Percentiles rank a stretch among this genome's conserved stretches.
These are phyloP conservation scores for Phoeniculus purpureus DNA, from an alignment of 2,797 vertebrate species.

Conservation along the genomic window DNA sequence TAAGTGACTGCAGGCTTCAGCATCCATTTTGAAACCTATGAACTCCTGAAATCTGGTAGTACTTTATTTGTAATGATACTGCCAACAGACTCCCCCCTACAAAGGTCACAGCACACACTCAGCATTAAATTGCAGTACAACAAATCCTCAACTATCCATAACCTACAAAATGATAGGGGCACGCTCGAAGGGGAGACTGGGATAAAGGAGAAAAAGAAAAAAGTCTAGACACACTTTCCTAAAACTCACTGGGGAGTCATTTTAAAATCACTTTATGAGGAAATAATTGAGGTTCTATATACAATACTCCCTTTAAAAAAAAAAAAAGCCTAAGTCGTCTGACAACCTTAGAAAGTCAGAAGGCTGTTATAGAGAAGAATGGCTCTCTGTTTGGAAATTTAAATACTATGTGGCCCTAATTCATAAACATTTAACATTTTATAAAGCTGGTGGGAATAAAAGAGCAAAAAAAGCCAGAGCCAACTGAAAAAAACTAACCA, in stretches of 20 bases:
- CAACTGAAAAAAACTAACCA: neutral
- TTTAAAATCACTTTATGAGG: constrained; percentile 78
- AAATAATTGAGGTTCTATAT: constrained; percentile 79
- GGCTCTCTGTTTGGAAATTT: constrained; percentile 68
- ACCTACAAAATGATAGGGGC: constrained; percentile 71
- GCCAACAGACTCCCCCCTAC: constrained; percentile 53
- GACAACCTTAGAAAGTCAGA: constrained; percentile 66
- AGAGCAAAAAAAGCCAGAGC: neutral
- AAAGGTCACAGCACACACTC: constrained; percentile 77
- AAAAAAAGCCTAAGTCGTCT: constrained; percentile 50
- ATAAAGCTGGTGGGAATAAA: constrained; percentile 61
- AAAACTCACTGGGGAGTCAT: constrained; percentile 77
- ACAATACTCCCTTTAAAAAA: constrained; percentile 68
- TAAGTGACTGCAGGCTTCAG: constrained; percentile 22
- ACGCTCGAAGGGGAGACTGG: constrained; percentile 54
- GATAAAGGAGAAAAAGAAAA: constrained; percentile 64
- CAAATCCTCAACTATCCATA: constrained; percentile 78
- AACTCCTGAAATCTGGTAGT: constrained; percentile 69
- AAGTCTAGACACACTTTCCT: constrained; percentile 80
- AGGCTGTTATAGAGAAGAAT: constrained; percentile 68
- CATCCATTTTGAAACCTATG: constrained; percentile 48
- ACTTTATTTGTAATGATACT: constrained; percentile 74
- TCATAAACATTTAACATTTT: constrained; percentile 70
- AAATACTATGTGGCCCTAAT: constrained; percentile 65
- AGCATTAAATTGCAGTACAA: constrained; percentile 77